Evolutionary conservation across 2,113 vertebrate species (phyloP).

Genomic region (Tachysurus fulvidraco): DNA sequence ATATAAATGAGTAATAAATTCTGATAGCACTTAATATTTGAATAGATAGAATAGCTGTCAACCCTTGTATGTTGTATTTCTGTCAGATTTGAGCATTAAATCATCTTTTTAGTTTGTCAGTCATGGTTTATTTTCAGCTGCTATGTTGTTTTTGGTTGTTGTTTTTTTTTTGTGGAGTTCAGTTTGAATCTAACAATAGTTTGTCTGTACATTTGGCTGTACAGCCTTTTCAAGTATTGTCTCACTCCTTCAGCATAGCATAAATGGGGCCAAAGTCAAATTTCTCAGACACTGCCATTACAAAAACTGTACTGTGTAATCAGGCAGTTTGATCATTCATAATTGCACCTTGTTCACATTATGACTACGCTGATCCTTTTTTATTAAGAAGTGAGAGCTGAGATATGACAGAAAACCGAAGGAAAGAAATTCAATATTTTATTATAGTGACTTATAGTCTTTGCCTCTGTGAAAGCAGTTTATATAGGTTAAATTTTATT

Average conservation of each 20-base stretch:
- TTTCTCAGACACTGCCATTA: constrained; percentile 13
- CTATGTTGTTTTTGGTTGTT: not conserved
- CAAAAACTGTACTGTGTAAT: not conserved
- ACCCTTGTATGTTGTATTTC: not conserved
- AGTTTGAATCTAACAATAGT: not conserved
- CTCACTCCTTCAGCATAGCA: not conserved
- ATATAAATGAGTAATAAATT: not conserved
- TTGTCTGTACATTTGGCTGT: not conserved
- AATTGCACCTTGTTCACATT: not conserved
- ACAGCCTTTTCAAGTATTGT: not conserved
- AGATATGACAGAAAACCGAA: not conserved
- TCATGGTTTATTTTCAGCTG: not conserved
- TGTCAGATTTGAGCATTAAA: not conserved
- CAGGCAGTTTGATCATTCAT: not conserved
- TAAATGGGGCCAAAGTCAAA: not conserved
- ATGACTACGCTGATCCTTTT: not conserved
- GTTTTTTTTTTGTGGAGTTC: not conserved
- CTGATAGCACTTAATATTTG: not conserved
- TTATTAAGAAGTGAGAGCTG: not conserved
- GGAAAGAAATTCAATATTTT: not conserved
- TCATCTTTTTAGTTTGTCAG: not conserved
- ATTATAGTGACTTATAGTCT: not conserved
- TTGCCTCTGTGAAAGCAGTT: not conserved
- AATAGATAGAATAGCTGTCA: not conserved
- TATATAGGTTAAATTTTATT: not conserved